Percentiles rank a stretch among this genome's conserved stretches.
These are phyloP conservation scores for Nyctibius bracteatus DNA, from an alignment of 2,113 vertebrate genomes.

Conservation along the genomic window DNA sequence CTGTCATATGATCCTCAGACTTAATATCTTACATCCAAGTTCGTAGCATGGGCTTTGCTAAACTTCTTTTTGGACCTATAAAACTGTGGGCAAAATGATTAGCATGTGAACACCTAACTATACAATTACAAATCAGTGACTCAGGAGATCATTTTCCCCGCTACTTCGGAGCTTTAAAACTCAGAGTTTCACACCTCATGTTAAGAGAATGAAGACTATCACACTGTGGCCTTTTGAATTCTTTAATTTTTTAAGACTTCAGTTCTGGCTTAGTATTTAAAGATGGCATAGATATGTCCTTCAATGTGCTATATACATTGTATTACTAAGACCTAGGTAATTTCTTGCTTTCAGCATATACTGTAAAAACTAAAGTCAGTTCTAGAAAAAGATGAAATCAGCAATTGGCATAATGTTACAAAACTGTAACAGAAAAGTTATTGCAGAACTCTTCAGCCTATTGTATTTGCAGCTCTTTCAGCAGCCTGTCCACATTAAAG, in stretches of 20 bases:
- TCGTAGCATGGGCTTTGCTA: neutral
- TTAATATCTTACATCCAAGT: neutral
- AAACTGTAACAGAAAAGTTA: neutral
- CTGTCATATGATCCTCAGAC: neutral
- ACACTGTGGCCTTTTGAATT: neutral
- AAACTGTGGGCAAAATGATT: neutral
- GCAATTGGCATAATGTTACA: neutral
- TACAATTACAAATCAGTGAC: neutral
- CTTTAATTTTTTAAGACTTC: neutral
- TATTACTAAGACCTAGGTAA: neutral
- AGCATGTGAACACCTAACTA: neutral
- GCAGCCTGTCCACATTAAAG: neutral
- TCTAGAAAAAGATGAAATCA: neutral
- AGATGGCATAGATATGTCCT: neutral
- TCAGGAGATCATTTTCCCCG: neutral
- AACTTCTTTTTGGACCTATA: neutral
- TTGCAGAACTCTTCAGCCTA: neutral
- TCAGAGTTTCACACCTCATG: neutral
- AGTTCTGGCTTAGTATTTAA: neutral
- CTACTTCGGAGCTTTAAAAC: neutral
- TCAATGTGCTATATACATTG: neutral
- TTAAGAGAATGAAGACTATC: neutral
- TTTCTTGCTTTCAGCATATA: neutral
- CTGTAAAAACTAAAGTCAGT: neutral
- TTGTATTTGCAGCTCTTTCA: neutral